These are phyloP conservation scores for Percina caprodes DNA, from an alignment of 2,113 vertebrate genomes.

Conservation along the genomic window DNA sequence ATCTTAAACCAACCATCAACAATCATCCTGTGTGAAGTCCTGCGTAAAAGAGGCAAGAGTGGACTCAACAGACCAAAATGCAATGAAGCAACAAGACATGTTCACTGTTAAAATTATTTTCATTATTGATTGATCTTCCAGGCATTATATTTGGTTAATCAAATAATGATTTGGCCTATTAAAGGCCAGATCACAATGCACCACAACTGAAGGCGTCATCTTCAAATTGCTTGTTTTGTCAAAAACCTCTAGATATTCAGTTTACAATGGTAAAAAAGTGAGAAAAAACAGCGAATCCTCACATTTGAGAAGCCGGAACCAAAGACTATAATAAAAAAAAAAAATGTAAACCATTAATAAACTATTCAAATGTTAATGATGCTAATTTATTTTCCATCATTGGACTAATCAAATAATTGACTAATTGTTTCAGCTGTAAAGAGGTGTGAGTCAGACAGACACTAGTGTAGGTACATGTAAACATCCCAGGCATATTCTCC, in stretches of 20 bases:
- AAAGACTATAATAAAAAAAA: background rate
- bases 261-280: background rate
- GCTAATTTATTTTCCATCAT: background rate
- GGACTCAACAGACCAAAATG: background rate
- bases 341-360: background rate
- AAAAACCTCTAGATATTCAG: background rate
- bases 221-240: background rate
- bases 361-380: background rate
- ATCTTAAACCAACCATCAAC: background rate
- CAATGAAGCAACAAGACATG: background rate
- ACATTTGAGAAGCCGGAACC: background rate
- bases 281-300: background rate
- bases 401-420: background rate
- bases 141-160: background rate
- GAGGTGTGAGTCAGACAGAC: background rate
- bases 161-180: background rate
- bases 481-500: background rate
- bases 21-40: background rate
- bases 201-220: background rate
- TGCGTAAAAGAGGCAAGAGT: background rate
- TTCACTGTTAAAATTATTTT: background rate
- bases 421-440: background rate
- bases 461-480: background rate
- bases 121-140: background rate
- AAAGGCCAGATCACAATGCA: background rate